phyloP scores from a whole-genome alignment of 2,797 vertebrate species.

The Enteromius trimaculatus region DNA sequence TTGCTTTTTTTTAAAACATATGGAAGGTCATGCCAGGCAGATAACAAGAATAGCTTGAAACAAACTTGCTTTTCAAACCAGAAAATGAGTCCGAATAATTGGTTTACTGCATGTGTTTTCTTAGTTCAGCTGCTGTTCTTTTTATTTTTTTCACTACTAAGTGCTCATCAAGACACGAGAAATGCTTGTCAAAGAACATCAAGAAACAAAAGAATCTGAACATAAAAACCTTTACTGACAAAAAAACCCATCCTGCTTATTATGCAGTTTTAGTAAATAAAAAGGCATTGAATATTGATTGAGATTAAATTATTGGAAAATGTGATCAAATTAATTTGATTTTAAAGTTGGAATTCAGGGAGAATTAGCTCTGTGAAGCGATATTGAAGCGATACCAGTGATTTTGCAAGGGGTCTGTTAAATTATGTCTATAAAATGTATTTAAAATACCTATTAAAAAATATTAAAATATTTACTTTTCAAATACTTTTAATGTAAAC shows the following conservation, averaged over 20 bases:
- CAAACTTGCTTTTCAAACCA: conserved; percentile 5
- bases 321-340: too few relatives aligned
- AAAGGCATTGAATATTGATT: neutral
- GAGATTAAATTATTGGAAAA: neutral
- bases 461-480: neutral
- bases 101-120: neutral
- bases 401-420: too few relatives aligned
- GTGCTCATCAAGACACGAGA: neutral
- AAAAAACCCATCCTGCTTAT: neutral
- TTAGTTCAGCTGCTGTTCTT: neutral
- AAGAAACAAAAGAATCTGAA: neutral
- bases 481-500: neutral
- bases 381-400: too few relatives aligned
- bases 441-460: neutral
- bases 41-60: conserved; percentile 38
- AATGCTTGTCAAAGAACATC: neutral
- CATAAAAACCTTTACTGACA: neutral
- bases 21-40: neutral
- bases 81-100: conserved; percentile 15
- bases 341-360: too few relatives aligned
- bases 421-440: neutral
- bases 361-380: too few relatives aligned
- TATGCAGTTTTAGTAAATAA: neutral
- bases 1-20: conserved; percentile 16
- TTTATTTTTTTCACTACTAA: neutral